These are phyloP conservation scores for Cephus runcator DNA, from an alignment of 2,888 invertebrate species.

Conservation along the genomic window DNA sequence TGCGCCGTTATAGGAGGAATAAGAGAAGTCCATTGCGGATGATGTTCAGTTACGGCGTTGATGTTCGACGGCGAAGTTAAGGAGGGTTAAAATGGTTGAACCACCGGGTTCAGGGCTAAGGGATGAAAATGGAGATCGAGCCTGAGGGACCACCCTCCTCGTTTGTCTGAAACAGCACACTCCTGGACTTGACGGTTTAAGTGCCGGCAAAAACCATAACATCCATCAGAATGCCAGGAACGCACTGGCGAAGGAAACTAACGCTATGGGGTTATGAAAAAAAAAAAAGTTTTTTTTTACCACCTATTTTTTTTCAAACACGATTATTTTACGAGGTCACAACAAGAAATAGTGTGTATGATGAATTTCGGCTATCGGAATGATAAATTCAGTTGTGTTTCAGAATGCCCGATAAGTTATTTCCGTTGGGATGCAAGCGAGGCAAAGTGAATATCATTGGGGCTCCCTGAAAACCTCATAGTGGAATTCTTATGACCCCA, in stretches of 20 bases:
- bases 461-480: neutral
- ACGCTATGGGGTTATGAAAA: neutral
- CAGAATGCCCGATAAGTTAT: neutral
- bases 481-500: neutral
- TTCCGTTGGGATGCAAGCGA: neutral
- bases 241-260: neutral
- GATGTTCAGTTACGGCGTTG: neutral
- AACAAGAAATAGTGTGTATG: neutral
- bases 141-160: slow-evolving; percentile 31
- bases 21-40: neutral
- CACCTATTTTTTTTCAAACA: neutral
- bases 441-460: neutral
- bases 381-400: neutral
- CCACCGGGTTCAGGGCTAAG: slow-evolving; percentile 44
- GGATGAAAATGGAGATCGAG: slow-evolving; percentile 67
- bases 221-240: slow-evolving; percentile 4
- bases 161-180: slow-evolving; percentile 25
- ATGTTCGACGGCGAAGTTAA: neutral
- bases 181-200: slow-evolving; percentile 21
- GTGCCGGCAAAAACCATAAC: slow-evolving; percentile 22
- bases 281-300: neutral
- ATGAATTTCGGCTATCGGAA: neutral
- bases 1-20: neutral
- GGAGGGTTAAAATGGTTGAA: slow-evolving; percentile 4
- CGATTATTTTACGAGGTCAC: neutral